Base-by-base conservation (phyloP, 1,140 invertebrate species). In the Apis cerana region DNA sequence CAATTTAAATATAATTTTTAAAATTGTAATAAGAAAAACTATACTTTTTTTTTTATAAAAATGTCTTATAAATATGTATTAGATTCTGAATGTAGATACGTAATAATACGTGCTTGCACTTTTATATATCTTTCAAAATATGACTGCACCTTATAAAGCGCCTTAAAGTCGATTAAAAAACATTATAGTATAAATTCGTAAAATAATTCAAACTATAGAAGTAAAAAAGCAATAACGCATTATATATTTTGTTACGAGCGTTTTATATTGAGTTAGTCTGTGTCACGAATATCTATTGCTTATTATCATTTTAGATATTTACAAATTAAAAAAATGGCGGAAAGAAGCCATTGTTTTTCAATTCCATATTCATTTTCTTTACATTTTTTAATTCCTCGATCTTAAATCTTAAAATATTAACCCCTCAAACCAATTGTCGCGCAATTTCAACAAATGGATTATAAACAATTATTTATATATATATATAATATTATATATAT, bases 111-210 rank as follows among this genome's bases (percentile, higher is more conserved):
- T 83, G 80, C 67, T 74, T 27, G 56, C 62, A 23, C n/a, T 72
- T 68, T 83, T 23, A 61, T 68, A 80, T 72, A 27, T 64, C 21
- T 69, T 77, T 17, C 11, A 69, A 77, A 61, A 77, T 76, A 69
- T 67, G 15, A 82, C 70, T 80, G 80, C 85, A 83, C 65, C 69
- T 62, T 80, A 52, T 61, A 48, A 83, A 86, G 76, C 85, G 59
- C 67, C 54, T 86, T 82, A 86, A 90, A 81, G 88, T 90, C 86
- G 64, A 69, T 87, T 80, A 84, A 85, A 84, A 84, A 86, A 83
- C 12, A 69, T 58, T 13, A 48, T 65, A 43, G 27, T 84, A 68
- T 78, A 70, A 85, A 88, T 76, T 70, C 68, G 61, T 82, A 59
- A 85, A 74, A 52, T 15, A 78, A 88, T 56, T 77, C 68, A 52